Percentiles rank a stretch among this genome's conserved stretches.
phyloP scores from a whole-genome alignment of 2,888 invertebrate genomes.

The Lasioglossum lativentre region DNA sequence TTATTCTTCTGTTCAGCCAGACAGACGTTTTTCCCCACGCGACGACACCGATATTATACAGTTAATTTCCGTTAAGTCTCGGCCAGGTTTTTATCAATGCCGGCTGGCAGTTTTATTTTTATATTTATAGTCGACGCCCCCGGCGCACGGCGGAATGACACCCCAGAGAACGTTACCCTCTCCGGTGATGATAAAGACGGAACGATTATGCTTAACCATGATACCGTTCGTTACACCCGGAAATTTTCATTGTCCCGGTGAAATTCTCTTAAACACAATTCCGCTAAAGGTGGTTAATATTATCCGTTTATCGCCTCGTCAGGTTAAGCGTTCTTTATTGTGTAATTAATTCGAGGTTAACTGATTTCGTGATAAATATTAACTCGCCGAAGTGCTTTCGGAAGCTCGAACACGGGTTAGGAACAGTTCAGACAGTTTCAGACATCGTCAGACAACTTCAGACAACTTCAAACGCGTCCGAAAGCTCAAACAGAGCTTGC shows the following conservation, averaged over 20 bases:
- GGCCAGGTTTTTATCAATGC: conserved; percentile 23
- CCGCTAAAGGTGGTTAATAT: neutral
- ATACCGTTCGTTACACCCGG: neutral
- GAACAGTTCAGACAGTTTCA: neutral
- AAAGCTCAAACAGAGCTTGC: too few relatives aligned
- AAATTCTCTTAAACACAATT: neutral
- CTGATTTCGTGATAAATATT: neutral
- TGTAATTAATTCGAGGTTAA: neutral
- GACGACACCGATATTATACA: neutral
- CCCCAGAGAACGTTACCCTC: conserved; percentile 7
- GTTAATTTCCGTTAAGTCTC: neutral
- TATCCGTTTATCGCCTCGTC: neutral
- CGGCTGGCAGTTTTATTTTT: conserved; percentile 7
- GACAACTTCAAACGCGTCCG: too few relatives aligned
- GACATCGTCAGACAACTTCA: too few relatives aligned
- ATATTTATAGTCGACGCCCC: neutral
- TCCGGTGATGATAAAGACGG: neutral
- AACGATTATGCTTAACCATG: neutral
- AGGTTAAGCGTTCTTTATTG: neutral
- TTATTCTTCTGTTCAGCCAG: neutral
- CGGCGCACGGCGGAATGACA: neutral
- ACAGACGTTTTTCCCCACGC: neutral
- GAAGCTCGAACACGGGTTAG: neutral
- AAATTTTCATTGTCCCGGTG: neutral
- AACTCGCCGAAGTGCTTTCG: neutral